Evolutionary conservation across 2,888 invertebrate species (phyloP).

Genomic region (Branchellion lobata): DNA sequence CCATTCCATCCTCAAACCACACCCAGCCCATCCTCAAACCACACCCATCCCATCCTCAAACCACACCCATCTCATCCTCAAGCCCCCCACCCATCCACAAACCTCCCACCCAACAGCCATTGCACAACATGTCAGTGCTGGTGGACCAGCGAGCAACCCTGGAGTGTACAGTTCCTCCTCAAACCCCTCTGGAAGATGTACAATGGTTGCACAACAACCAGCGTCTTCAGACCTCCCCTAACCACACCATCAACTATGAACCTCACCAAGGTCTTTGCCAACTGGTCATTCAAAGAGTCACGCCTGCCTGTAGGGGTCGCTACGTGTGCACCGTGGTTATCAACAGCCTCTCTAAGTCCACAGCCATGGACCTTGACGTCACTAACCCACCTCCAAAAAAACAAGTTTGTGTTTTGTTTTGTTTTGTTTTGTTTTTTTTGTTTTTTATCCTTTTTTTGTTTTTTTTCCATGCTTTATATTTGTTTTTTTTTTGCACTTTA

Average conservation of each 20-base stretch:
- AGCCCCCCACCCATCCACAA: background rate
- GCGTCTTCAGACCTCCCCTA: slow-evolving; percentile 69
- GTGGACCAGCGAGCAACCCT: slow-evolving; percentile 58
- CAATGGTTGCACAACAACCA: slow-evolving; percentile 60
- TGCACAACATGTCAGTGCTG: slow-evolving; percentile 54
- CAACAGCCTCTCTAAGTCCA: slow-evolving; percentile 67
- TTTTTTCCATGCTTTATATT: too few relatives aligned
- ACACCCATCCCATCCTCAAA: background rate
- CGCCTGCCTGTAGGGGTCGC: slow-evolving; percentile 58
- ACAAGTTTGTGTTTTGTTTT: slow-evolving; percentile 4
- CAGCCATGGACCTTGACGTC: slow-evolving; percentile 56
- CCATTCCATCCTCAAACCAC: background rate
- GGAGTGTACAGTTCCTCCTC: slow-evolving; percentile 56
- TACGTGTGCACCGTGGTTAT: slow-evolving; percentile 64
- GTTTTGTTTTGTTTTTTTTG: background rate
- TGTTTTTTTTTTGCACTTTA: too few relatives aligned
- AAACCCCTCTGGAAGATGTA: slow-evolving; percentile 58
- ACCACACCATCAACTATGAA: slow-evolving; percentile 73
- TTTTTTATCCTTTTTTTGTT: too few relatives aligned
- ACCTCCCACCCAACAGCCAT: slow-evolving; percentile 46
- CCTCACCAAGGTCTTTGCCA: slow-evolving; percentile 74
- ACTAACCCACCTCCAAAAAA: slow-evolving; percentile 47
- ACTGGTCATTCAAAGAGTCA: slow-evolving; percentile 70
- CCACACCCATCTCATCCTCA: background rate
- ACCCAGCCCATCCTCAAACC: background rate